Evolutionary conservation across 1,140 invertebrate genomes (phyloP).

Genomic region (Zaprionus tsacasi): DNA sequence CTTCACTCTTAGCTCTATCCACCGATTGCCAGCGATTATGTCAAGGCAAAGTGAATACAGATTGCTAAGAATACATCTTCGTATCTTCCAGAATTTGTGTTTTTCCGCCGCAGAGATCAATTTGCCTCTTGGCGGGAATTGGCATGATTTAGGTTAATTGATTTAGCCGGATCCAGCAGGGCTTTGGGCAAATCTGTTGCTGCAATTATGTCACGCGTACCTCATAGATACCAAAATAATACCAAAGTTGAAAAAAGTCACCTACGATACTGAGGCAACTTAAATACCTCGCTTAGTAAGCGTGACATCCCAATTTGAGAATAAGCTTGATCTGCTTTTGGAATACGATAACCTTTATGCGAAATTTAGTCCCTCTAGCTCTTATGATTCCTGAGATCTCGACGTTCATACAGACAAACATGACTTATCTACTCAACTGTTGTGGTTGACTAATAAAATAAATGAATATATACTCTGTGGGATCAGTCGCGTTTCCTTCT

Average conservation of each 20-base stretch:
- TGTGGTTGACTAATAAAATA: no score
- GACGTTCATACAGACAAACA: no score
- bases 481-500: not conserved
- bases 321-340: no score
- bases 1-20: not conserved
- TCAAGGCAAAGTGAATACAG: slow-evolving; percentile 14
- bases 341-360: no score
- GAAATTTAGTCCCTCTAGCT: no score
- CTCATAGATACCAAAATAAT: not conserved
- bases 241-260: not conserved
- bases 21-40: slow-evolving; percentile 29
- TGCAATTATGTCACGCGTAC: not conserved
- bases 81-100: not conserved
- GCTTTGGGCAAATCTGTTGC: not conserved
- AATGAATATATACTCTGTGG: not conserved
- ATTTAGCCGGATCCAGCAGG: not conserved
- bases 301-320: no score
- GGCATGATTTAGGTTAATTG: not conserved
- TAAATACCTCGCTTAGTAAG: no score
- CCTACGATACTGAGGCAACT: no score
- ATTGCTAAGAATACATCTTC: slow-evolving; percentile 22
- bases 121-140: slow-evolving; percentile 7
- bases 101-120: not conserved
- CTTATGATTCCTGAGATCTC: no score
- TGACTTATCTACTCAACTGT: no score